Evolutionary conservation across 2,888 invertebrate species (phyloP).

Genomic region (Sesia bembeciformis): DNA sequence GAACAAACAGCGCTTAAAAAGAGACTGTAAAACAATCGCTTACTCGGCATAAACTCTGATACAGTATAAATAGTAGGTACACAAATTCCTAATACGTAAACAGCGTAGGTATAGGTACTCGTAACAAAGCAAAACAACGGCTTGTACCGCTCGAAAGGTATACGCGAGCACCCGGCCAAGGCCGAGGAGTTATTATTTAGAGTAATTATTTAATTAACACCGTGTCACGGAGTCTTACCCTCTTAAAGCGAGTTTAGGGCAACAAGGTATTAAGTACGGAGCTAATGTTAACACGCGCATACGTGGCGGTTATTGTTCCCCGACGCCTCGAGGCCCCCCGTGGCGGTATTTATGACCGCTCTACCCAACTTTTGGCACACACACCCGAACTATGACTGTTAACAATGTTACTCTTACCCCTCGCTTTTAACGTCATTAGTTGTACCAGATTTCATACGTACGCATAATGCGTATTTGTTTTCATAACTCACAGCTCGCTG

Average conservation of each 20-base stretch:
- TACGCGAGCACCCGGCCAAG: conserved; percentile 12
- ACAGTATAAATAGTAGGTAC: not conserved
- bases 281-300: conserved; percentile 70
- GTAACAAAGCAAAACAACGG: conserved; percentile 5
- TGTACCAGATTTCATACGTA: conserved; percentile 64
- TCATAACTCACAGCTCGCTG: conserved; percentile 54
- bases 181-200: conserved; percentile 63
- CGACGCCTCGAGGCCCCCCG: conserved; percentile 46
- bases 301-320: conserved; percentile 61
- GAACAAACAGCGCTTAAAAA: no score
- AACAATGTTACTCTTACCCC: conserved; percentile 68
- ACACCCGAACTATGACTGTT: conserved; percentile 65
- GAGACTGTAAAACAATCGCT: no score
- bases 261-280: conserved; percentile 68
- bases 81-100: not conserved
- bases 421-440: conserved; percentile 70
- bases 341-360: conserved; percentile 62
- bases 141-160: conserved; percentile 10
- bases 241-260: conserved; percentile 66
- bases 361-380: conserved; percentile 65
- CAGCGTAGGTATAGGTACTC: not conserved
- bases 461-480: conserved; percentile 68
- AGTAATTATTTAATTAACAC: conserved; percentile 74
- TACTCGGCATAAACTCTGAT: no score
- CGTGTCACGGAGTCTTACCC: conserved; percentile 63